Conservation (phyloP, 2,113 vertebrate genomes). For the Paratilapia polleni region DNA sequence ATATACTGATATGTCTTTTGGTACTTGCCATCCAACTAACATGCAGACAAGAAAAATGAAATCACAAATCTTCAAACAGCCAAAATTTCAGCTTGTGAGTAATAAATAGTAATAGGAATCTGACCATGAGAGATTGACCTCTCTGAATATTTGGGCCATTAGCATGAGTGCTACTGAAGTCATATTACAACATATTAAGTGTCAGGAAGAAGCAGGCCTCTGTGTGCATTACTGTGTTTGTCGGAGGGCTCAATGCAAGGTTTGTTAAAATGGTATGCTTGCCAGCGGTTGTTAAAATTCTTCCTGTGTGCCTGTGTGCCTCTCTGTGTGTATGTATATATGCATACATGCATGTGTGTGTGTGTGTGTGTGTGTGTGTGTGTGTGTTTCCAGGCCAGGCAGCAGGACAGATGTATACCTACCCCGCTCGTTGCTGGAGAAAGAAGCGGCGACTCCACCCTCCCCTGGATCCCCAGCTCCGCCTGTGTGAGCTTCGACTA, state of each 20-base stretch:
- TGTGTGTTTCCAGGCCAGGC: conserved; percentile 85
- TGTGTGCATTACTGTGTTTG: conserved; percentile 20
- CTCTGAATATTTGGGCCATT: conserved; percentile 18
- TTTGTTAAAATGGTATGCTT: conserved; percentile 41
- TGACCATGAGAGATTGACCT: not conserved
- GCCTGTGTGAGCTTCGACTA: conserved; percentile 86
- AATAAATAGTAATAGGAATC: not conserved
- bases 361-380: conserved; percentile 36
- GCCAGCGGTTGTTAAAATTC: conserved; percentile 62
- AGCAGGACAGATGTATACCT: conserved; percentile 96
- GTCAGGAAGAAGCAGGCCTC: conserved; percentile 3
- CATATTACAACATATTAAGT: conserved; percentile 23
- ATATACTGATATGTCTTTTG: not conserved
- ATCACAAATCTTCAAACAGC: not conserved
- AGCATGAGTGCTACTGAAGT: conserved; percentile 13
- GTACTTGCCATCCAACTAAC: not conserved
- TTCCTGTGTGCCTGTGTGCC: conserved; percentile 44
- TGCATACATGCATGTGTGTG: conserved; percentile 21
- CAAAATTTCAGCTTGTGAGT: not conserved
- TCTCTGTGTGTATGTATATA: conserved; percentile 17
- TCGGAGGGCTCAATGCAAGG: conserved; percentile 31
- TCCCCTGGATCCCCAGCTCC: conserved; percentile 95
- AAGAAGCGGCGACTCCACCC: conserved; percentile 96
- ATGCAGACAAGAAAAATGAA: not conserved
- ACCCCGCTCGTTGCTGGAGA: conserved; percentile 97